Conservation (phyloP, 2,888 invertebrate species). For the Plusia festucae region DNA sequence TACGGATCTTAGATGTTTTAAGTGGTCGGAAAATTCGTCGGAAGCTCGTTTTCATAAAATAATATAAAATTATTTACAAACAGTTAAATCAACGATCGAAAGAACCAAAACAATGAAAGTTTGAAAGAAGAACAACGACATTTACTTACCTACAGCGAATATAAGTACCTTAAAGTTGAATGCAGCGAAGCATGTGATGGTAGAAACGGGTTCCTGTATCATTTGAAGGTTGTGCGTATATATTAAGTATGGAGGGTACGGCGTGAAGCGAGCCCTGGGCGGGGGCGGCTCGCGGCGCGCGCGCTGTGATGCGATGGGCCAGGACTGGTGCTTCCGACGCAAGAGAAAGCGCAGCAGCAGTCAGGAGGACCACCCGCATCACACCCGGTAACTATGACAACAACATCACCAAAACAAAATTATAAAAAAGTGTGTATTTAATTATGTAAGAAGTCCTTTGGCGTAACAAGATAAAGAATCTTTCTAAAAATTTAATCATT, state of each 20-base stretch:
- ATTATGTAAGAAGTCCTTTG: too few species aligned
- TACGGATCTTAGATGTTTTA: background rate
- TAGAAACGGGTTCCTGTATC: conserved; percentile 31
- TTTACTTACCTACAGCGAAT: conserved; percentile 29
- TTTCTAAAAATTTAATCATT: too few species aligned
- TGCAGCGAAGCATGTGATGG: conserved; percentile 40
- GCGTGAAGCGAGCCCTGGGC: conserved; percentile 85
- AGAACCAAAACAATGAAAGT: conserved; percentile 42
- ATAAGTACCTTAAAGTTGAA: conserved; percentile 15
- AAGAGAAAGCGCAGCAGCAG: conserved; percentile 92
- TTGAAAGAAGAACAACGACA: conserved; percentile 46
- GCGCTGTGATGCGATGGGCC: conserved; percentile 91
- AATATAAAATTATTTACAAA: background rate
- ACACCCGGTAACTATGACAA: conserved; percentile 81
- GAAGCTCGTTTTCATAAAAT: conserved; percentile 54
- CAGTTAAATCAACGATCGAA: conserved; percentile 26
- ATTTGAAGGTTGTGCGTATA: conserved; percentile 45
- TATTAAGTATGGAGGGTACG: conserved; percentile 59
- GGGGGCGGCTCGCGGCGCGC: conserved; percentile 88
- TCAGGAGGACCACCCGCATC: conserved; percentile 91
- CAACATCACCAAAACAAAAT: background rate
- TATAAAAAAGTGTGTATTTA: too few species aligned
- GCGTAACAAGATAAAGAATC: too few species aligned
- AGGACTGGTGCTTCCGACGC: conserved; percentile 93
- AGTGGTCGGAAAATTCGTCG: conserved; percentile 50